Evolutionary conservation across 2,888 invertebrate genomes (phyloP).

Genomic region (Drosophila mimetica): DNA sequence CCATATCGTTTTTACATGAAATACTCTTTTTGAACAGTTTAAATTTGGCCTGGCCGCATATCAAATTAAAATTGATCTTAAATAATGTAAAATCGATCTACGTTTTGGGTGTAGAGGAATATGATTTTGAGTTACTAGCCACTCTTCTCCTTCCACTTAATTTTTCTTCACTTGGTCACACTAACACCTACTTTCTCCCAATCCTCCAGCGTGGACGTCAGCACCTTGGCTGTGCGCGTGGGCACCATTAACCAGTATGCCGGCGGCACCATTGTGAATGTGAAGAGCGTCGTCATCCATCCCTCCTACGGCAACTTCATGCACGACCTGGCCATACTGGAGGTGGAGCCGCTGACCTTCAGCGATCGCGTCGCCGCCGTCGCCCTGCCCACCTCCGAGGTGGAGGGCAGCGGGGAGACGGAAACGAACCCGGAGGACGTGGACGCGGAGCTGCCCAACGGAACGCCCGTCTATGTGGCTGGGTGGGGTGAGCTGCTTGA

Average conservation of each 20-base stretch:
- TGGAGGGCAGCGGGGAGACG: slow-evolving; percentile 11
- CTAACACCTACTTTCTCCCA: neutral
- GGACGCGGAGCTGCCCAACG: slow-evolving; percentile 49
- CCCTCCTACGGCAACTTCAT: slow-evolving; percentile 79
- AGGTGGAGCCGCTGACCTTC: slow-evolving; percentile 55
- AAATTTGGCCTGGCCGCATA: no score
- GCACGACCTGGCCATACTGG: slow-evolving; percentile 78
- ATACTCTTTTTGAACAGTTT: no score
- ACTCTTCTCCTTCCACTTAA: no score
- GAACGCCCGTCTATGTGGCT: slow-evolving; percentile 66
- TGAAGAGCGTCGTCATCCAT: slow-evolving; percentile 68
- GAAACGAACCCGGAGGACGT: slow-evolving; percentile 17
- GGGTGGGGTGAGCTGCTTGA: slow-evolving; percentile 79
- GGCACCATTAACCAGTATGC: slow-evolving; percentile 81
- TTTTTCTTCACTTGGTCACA: no score
- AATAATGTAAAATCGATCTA: no score
- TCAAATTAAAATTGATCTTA: no score
- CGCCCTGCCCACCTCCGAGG: slow-evolving; percentile 43
- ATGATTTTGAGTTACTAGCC: no score
- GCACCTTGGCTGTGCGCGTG: slow-evolving; percentile 64
- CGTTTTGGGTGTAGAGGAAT: no score
- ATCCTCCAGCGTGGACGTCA: slow-evolving; percentile 52
- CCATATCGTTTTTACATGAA: no score
- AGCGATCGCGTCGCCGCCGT: slow-evolving; percentile 63
- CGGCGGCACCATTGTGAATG: slow-evolving; percentile 69